These are phyloP conservation scores for Coreoperca whiteheadi DNA, from an alignment of 2,113 vertebrate species.

Conservation along the genomic window DNA sequence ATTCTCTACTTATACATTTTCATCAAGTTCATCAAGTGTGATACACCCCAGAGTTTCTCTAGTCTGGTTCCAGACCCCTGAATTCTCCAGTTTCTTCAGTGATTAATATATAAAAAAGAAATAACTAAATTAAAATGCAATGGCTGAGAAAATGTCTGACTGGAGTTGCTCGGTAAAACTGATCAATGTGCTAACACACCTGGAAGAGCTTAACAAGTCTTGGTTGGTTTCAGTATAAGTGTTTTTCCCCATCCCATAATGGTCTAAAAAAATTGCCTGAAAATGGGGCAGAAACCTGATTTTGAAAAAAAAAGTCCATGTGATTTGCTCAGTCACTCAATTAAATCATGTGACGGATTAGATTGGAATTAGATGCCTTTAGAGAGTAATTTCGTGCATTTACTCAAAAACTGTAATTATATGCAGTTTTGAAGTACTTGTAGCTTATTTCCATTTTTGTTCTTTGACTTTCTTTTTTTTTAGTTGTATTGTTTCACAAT, in stretches of 20 bases:
- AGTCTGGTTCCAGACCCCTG: background rate
- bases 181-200: too few species aligned
- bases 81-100: background rate
- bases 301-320: background rate
- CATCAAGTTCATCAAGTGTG: background rate
- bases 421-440: background rate
- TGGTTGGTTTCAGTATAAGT: background rate
- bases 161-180: background rate
- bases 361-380: background rate
- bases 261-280: background rate
- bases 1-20: background rate
- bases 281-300: too few species aligned
- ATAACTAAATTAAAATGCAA: background rate
- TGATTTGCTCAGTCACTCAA: background rate
- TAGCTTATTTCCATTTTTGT: background rate
- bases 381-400: background rate
- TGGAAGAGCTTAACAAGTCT: background rate
- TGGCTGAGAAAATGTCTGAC: background rate
- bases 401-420: background rate
- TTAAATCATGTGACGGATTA: background rate
- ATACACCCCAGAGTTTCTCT: background rate
- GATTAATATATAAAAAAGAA: background rate
- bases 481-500: background rate
- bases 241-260: background rate
- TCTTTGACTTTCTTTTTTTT: background rate